A percentile compares a stretch with the other conserved stretches of the same genome.
Conservation (phyloP, 2,797 vertebrate species). For the Peromyscus aztecus region DNA sequence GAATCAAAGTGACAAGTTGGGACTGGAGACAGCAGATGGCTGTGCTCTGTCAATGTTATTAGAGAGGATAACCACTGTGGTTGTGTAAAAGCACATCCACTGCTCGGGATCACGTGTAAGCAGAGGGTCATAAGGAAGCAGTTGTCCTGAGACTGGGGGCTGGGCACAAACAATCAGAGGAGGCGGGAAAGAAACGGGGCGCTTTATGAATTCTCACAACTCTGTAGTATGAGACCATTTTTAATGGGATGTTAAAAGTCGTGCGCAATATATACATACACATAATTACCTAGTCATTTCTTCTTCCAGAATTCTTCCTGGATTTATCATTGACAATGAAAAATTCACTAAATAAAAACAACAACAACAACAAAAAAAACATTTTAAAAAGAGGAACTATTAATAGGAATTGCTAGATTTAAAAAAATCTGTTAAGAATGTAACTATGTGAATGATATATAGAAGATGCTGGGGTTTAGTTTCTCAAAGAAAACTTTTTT, state of each 20-base stretch:
- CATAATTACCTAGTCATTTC: conserved; percentile 88
- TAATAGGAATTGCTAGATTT: conserved; percentile 24
- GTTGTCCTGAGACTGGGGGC: background rate
- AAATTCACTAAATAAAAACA: conserved; percentile 60
- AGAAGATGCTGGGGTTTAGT: background rate
- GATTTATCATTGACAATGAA: conserved; percentile 67
- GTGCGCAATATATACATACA: background rate
- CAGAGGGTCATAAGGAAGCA: background rate
- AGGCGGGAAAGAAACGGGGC: background rate
- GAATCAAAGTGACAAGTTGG: background rate
- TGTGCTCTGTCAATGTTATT: background rate
- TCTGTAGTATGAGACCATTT: background rate
- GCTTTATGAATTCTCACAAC: background rate
- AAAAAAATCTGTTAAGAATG: background rate
- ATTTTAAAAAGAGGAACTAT: conserved; percentile 55
- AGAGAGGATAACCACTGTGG: background rate
- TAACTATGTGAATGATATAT: background rate
- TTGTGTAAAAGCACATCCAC: background rate
- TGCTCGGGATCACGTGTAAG: background rate
- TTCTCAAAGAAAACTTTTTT: background rate
- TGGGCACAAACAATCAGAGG: background rate
- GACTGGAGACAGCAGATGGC: background rate
- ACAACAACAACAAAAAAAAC: conserved; percentile 33
- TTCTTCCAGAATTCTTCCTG: conserved; percentile 80
- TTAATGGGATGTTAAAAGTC: conserved; percentile 30